Evolutionary conservation across 2,113 vertebrate species (phyloP).

Genomic region (Chrysemys picta): DNA sequence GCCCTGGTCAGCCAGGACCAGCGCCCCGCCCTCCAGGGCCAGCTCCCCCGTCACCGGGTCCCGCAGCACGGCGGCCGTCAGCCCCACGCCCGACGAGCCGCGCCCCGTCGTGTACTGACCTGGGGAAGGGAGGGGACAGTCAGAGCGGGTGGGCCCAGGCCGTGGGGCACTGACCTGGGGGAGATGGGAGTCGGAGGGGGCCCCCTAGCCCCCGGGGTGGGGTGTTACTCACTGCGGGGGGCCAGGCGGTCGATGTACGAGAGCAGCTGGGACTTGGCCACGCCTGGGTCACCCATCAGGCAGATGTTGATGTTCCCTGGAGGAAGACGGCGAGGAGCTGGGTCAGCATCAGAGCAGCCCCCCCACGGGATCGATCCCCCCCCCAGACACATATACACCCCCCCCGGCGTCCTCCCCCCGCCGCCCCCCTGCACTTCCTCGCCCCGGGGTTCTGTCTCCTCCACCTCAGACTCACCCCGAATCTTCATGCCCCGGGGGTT

Average conservation of each 20-base stretch:
- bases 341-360: neutral
- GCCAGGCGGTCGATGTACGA: constrained; percentile 93
- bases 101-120: constrained; percentile 95
- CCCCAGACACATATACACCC: too few relatives aligned
- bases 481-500: constrained; percentile 94
- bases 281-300: constrained; percentile 95
- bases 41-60: constrained; percentile 89
- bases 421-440: too few relatives aligned
- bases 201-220: neutral
- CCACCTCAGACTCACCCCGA: constrained; percentile 79
- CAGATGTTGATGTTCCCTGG: constrained; percentile 94
- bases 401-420: accelerated
- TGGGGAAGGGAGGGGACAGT: constrained; percentile 19
- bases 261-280: constrained; percentile 94
- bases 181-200: too few relatives aligned
- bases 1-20: constrained; percentile 91
- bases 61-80: constrained; percentile 91
- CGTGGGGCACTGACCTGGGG: too few relatives aligned
- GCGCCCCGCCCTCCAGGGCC: constrained; percentile 89
- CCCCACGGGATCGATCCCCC: too few relatives aligned
- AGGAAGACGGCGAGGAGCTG: neutral
- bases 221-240: constrained; percentile 87
- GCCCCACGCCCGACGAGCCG: constrained; percentile 91
- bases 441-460: neutral
- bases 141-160: neutral